Evolutionary conservation across 2,888 invertebrate species (phyloP).

Genomic region (Thymelicus lineola): DNA sequence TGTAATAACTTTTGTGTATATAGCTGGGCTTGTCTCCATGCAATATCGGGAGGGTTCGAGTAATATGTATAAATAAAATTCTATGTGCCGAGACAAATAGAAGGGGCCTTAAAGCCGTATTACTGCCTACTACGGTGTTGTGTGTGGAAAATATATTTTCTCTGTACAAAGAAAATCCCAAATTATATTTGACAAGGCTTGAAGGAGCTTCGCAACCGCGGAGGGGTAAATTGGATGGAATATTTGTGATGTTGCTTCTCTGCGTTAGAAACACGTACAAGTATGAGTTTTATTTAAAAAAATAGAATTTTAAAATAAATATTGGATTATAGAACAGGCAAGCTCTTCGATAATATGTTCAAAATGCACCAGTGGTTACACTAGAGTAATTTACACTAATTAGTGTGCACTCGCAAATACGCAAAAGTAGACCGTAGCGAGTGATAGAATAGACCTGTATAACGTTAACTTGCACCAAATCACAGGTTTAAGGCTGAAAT

Average conservation of each 20-base stretch:
- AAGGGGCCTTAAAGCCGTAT: conserved; percentile 18
- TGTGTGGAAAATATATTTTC: conserved; percentile 13
- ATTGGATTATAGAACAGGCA: too few relatives aligned
- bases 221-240: conserved; percentile 6
- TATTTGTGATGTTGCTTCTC: background rate
- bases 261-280: background rate
- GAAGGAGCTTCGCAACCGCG: conserved; percentile 1
- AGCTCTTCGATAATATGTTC: too few relatives aligned
- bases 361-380: too few relatives aligned
- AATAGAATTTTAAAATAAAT: too few relatives aligned
- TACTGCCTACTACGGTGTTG: conserved; percentile 6
- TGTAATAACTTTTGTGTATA: conserved; percentile 26
- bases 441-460: too few relatives aligned
- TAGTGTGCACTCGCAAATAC: too few relatives aligned
- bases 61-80: conserved; percentile 33
- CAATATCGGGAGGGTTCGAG: conserved; percentile 3
- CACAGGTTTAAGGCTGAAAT: too few relatives aligned
- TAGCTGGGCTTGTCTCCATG: conserved; percentile 1
- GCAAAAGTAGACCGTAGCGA: too few relatives aligned
- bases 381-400: too few relatives aligned
- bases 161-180: background rate
- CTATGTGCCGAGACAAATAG: conserved; percentile 27
- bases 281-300: too few relatives aligned
- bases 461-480: too few relatives aligned
- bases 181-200: conserved; percentile 15